Conservation (phyloP, 2,888 invertebrate species). For the Syritta pipiens region DNA sequence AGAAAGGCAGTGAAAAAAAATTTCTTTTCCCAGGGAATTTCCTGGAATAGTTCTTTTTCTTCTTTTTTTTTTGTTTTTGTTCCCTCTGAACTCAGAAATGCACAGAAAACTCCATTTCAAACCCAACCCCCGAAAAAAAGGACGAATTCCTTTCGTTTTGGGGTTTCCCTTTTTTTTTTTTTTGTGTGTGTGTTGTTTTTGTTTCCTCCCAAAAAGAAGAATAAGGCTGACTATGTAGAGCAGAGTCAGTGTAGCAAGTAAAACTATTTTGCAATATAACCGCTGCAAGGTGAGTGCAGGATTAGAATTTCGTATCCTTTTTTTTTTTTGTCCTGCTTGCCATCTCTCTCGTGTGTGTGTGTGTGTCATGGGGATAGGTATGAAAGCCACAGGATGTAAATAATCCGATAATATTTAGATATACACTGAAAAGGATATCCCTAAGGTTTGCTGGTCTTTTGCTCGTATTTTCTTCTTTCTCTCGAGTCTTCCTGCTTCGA, state of each 20-base stretch:
- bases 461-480: too few species aligned
- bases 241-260: constrained; percentile 12
- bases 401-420: constrained; percentile 65
- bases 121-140: not conserved
- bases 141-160: constrained; percentile 30
- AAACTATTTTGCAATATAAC: constrained; percentile 64
- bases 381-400: constrained; percentile 62
- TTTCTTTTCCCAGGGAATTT: constrained; percentile 51
- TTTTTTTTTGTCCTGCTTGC: not conserved
- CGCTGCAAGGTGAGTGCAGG: constrained; percentile 51
- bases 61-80: not conserved
- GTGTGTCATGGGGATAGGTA: constrained; percentile 25
- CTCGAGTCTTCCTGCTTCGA: too few species aligned
- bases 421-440: constrained; percentile 44
- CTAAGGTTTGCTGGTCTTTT: constrained; percentile 29
- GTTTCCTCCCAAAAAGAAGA: constrained; percentile 13
- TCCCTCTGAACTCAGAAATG: constrained; percentile 30
- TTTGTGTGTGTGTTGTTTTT: too few species aligned
- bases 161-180: not conserved
- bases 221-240: constrained; percentile 44
- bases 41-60: constrained; percentile 30
- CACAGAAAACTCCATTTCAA: too few species aligned
- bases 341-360: not conserved
- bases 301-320: constrained; percentile 43
- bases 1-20: constrained; percentile 18